Evolutionary conservation across 2,888 invertebrate genomes (phyloP).

Genomic region (Tethea ocularis): DNA sequence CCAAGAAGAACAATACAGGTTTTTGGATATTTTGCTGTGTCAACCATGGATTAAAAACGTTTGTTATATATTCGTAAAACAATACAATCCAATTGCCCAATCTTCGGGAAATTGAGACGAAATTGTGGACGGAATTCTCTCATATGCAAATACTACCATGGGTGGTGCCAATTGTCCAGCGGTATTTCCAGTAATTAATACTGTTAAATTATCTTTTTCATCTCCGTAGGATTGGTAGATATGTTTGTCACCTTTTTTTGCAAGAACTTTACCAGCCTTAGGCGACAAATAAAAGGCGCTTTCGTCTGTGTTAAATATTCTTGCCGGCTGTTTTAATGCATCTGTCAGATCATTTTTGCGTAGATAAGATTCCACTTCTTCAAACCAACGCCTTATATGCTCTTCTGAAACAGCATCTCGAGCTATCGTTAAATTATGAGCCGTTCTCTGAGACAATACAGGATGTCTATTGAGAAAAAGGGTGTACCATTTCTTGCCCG

Average conservation of each 20-base stretch:
- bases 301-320: too few species aligned
- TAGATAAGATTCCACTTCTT: too few species aligned
- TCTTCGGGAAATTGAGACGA: too few species aligned
- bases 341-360: too few species aligned
- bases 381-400: too few species aligned
- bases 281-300: too few species aligned
- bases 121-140: slow-evolving; percentile 23
- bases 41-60: slow-evolving; percentile 46
- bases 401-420: too few species aligned
- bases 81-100: slow-evolving; percentile 28
- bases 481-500: slow-evolving; percentile 39
- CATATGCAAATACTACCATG: slow-evolving; percentile 44
- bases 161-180: slow-evolving; percentile 37
- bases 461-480: slow-evolving; percentile 35
- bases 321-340: too few species aligned
- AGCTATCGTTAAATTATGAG: slow-evolving; percentile 38
- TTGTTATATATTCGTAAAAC: slow-evolving; percentile 50
- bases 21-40: slow-evolving; percentile 25
- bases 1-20: slow-evolving; percentile 34
- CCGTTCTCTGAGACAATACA: slow-evolving; percentile 25
- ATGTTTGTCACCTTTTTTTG: too few species aligned
- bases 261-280: too few species aligned
- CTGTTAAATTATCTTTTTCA: slow-evolving; percentile 38
- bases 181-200: slow-evolving; percentile 41
- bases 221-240: too few species aligned